Conservation (phyloP, 2,888 invertebrate species). For the Standfussiana lucernea region DNA sequence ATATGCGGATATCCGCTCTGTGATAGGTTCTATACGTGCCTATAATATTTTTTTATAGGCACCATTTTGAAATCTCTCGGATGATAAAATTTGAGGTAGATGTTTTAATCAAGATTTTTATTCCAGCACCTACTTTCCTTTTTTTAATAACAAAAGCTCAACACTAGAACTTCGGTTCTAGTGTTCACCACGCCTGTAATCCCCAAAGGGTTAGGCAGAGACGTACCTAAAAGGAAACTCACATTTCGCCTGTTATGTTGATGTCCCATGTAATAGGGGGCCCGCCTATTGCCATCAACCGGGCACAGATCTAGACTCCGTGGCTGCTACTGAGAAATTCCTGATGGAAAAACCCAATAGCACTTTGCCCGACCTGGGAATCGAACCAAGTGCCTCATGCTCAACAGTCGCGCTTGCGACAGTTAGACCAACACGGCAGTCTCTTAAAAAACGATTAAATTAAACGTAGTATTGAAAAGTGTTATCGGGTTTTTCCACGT, state of each 20-base stretch:
- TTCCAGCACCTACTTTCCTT: background rate
- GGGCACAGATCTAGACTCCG: background rate
- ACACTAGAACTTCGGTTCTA: no score
- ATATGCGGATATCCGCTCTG: constrained; percentile 39
- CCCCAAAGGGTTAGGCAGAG: background rate
- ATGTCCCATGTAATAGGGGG: background rate
- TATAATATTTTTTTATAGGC: background rate
- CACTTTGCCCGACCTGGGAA: background rate
- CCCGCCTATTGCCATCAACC: background rate
- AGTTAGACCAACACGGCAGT: background rate
- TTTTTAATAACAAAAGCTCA: background rate
- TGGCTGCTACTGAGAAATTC: background rate
- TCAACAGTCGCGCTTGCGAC: background rate
- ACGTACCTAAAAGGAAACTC: no score
- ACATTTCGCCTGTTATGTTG: no score
- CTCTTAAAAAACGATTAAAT: background rate
- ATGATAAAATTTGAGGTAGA: background rate
- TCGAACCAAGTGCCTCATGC: background rate
- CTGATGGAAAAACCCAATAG: no score
- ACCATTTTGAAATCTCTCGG: background rate
- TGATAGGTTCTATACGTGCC: background rate
- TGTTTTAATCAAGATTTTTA: background rate
- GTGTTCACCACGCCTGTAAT: background rate
- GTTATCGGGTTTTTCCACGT: no score
- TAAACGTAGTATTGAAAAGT: background rate